These are phyloP conservation scores for Cyprinella venusta DNA, from an alignment of 2,797 vertebrate species.

Conservation along the genomic window DNA sequence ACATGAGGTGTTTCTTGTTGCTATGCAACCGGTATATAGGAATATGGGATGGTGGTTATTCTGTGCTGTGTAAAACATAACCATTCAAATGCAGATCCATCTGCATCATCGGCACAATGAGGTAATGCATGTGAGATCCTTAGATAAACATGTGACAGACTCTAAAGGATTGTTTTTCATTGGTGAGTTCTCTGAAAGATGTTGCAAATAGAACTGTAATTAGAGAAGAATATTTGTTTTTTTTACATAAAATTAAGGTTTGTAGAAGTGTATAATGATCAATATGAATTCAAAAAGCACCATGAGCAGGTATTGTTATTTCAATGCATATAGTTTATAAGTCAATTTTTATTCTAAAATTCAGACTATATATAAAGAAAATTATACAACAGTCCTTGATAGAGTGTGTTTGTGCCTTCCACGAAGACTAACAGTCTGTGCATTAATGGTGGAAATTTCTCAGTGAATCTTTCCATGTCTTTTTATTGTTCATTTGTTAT, in stretches of 20 bases:
- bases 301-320: not conserved
- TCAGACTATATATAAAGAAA: not conserved
- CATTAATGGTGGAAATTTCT: not conserved
- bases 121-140: slow-evolving; percentile 11
- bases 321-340: not conserved
- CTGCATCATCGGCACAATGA: slow-evolving; percentile 23
- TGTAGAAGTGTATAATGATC: not conserved
- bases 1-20: slow-evolving; percentile 56
- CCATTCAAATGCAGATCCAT: slow-evolving; percentile 25
- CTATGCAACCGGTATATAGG: slow-evolving; percentile 58
- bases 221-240: not conserved
- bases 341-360: not conserved
- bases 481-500: not conserved
- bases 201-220: not conserved
- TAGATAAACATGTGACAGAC: not conserved
- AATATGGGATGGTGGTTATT: slow-evolving; percentile 28
- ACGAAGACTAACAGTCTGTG: not conserved
- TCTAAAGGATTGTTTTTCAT: not conserved
- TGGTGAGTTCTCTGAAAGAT: not conserved
- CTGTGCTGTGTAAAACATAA: slow-evolving; percentile 15
- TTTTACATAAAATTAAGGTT: no score
- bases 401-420: not conserved
- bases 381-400: not conserved
- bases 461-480: not conserved
- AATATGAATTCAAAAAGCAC: not conserved